Percentiles rank a stretch among this genome's conserved stretches.
Evolutionary conservation across 2,888 invertebrate species (phyloP).

Genomic region (Rutpela maculata): DNA sequence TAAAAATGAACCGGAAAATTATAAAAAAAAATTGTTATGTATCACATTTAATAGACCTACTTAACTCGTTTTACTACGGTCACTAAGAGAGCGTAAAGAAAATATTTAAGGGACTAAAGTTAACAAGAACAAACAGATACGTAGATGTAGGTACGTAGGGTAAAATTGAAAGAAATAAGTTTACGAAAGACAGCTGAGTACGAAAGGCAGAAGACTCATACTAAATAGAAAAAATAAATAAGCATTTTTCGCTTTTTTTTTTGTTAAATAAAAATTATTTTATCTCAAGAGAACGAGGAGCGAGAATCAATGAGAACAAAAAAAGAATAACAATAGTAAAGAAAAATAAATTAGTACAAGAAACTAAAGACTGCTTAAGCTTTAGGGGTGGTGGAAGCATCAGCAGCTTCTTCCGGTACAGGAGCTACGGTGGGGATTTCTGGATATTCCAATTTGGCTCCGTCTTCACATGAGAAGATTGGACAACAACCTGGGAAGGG

Average conservation of each 20-base stretch:
- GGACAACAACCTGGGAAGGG: slow-evolving; percentile 92
- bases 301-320: neutral
- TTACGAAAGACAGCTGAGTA: neutral
- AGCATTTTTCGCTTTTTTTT: neutral
- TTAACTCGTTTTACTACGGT: slow-evolving; percentile 31
- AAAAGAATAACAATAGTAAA: slow-evolving; percentile 10
- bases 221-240: slow-evolving; percentile 31
- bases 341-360: slow-evolving; percentile 36
- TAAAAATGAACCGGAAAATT: slow-evolving; percentile 38
- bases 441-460: slow-evolving; percentile 90
- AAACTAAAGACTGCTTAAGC: slow-evolving; percentile 48
- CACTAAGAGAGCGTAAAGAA: slow-evolving; percentile 13
- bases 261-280: slow-evolving; percentile 18
- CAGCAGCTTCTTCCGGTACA: slow-evolving; percentile 66
- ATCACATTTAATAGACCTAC: slow-evolving; percentile 41
- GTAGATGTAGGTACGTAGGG: neutral
- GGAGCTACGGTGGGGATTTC: slow-evolving; percentile 80
- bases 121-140: slow-evolving; percentile 8
- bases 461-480: slow-evolving; percentile 89
- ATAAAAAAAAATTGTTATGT: slow-evolving; percentile 34
- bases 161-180: slow-evolving; percentile 1
- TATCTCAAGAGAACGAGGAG: neutral
- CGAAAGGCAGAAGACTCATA: neutral
- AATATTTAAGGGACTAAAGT: slow-evolving; percentile 3
- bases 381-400: slow-evolving; percentile 62